Conservation (phyloP, 2,797 vertebrate genomes). For the Hydrophis major region DNA sequence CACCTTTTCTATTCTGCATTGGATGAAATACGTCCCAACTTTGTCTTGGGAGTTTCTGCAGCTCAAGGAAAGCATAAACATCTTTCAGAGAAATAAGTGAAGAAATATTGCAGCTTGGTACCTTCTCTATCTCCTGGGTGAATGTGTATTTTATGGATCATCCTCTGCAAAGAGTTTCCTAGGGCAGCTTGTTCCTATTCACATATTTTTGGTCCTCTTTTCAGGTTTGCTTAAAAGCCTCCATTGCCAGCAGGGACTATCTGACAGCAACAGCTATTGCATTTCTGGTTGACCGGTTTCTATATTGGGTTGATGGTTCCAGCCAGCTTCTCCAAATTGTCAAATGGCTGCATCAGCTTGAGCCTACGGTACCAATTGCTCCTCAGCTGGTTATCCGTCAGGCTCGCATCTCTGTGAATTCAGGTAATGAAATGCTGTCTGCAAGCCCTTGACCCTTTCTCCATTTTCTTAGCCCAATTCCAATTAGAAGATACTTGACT, state of each 20-base stretch:
- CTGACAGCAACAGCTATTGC: constrained; percentile 74
- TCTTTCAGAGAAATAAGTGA: neutral
- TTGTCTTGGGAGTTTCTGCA: neutral
- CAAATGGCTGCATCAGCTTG: constrained; percentile 78
- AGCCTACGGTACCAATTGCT: constrained; percentile 76
- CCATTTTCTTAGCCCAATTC: constrained; percentile 16
- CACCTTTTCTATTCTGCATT: neutral
- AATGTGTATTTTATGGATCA: neutral
- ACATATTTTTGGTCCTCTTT: neutral
- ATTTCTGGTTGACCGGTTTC: constrained; percentile 87
- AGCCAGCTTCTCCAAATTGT: constrained; percentile 78
- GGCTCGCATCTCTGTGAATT: constrained; percentile 83
- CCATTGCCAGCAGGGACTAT: constrained; percentile 75
- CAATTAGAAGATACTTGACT: constrained; percentile 45
- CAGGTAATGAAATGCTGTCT: constrained; percentile 72
- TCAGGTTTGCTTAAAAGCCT: constrained; percentile 79
- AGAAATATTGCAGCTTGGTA: neutral
- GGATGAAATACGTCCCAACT: neutral
- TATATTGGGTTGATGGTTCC: constrained; percentile 89
- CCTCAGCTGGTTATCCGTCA: constrained; percentile 92
- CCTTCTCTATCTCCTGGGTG: neutral
- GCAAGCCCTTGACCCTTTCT: neutral
- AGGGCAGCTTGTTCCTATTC: neutral
- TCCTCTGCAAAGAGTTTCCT: neutral
- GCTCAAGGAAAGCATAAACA: neutral